Evolutionary conservation across 2,888 invertebrate genomes (phyloP).

Genomic region (Caenorhabditis drosophilae): DNA sequence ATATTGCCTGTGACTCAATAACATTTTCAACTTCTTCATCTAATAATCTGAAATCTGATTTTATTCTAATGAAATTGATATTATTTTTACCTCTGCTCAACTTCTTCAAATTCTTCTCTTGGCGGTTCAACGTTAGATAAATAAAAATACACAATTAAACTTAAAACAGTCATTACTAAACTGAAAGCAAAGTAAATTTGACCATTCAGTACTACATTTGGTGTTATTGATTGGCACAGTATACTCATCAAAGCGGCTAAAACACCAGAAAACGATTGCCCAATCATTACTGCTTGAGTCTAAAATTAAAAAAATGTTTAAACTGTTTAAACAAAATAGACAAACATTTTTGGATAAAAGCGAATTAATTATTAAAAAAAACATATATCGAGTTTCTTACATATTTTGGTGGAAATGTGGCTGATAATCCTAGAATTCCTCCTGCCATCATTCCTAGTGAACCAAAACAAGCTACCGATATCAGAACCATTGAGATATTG

Average conservation of each 20-base stretch:
- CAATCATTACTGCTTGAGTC: conserved; percentile 54
- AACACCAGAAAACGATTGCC: conserved; percentile 50
- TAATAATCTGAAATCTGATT: background rate
- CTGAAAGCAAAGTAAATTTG: conserved; percentile 44
- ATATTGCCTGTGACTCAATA: conserved; percentile 17
- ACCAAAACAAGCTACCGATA: conserved; percentile 46
- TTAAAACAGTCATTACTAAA: conserved; percentile 40
- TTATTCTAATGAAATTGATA: background rate
- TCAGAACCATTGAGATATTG: conserved; percentile 40
- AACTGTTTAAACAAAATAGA: background rate
- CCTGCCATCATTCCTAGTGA: conserved; percentile 53
- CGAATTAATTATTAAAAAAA: background rate
- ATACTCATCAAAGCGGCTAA: conserved; percentile 32
- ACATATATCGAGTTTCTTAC: conserved; percentile 24
- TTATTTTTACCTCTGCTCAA: background rate
- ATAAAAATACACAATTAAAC: conserved; percentile 40
- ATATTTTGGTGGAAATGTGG: conserved; percentile 38
- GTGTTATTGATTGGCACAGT: conserved; percentile 40
- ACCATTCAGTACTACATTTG: conserved; percentile 47
- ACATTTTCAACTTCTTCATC: conserved; percentile 5
- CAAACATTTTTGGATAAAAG: background rate
- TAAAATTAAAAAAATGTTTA: conserved; percentile 17
- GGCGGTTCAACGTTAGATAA: conserved; percentile 21
- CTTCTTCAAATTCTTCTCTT: conserved; percentile 9
- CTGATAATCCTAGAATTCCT: conserved; percentile 47